Base-by-base conservation (phyloP, 2,113 vertebrate genomes). In the Antennarius striatus region DNA sequence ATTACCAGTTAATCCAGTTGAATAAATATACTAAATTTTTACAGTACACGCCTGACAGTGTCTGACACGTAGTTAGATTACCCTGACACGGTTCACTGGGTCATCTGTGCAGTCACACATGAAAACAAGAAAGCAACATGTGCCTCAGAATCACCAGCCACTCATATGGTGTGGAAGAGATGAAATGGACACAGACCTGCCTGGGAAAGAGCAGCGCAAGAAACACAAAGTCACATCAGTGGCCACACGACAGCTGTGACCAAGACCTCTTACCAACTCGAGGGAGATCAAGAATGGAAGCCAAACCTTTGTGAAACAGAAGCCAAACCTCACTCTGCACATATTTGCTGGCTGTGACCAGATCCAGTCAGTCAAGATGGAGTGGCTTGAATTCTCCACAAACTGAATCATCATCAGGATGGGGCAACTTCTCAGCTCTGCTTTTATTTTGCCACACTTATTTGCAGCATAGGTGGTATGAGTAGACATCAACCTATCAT, bases 221-320 rank as follows among this genome's bases (percentile, higher is more conserved):
- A 49, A 60, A 46, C 54, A 49, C 70, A 54, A 6, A 57, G 16
- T 32, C 52, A 49, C 42, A 60, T 53, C 1, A 22, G 32, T 51
- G 60, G 50, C 9, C 36, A 14, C 53, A 45, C 65, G 77, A 72
- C 43, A 74, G 66, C 78, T 68, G 72, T 2, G 70, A 74, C 60
- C 66, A 74, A 64, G 56, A 40, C 48, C 56, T 81, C 73, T 75
- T 40, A 57, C 48, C 16, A 61, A 62, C 59, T 17, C 5, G 4
- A 54, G 50, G n/a, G 56, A 70, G 51, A 80, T 73, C 67, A 45
- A 10, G 39, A 7, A 10, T 3, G 10, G 39, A 6, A 40, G 39
- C 39, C 39, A 22, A 22, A 22, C 22, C 22, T 22, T 22, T 10
- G 5, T 10, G 32, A 75, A 53, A 70, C 28, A 71, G 59, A 62